A percentile compares a stretch with the other conserved stretches of the same genome.
Conservation (phyloP, 2,888 invertebrate genomes). For the Limnephilus rhombicus region DNA sequence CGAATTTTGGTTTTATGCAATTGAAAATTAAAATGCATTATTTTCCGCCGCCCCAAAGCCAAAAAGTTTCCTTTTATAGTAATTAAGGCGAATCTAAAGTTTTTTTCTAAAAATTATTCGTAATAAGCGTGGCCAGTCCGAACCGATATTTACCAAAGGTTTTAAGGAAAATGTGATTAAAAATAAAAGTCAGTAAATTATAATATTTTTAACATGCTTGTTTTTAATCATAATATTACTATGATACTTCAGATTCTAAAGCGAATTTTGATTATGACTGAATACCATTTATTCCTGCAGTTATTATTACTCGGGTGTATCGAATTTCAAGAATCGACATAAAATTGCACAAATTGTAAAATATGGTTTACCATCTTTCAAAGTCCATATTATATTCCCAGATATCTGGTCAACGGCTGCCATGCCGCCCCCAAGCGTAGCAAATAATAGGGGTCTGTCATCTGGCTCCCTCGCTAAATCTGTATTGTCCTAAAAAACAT, state of each 20-base stretch:
- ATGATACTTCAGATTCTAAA: not conserved
- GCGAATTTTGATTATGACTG: not conserved
- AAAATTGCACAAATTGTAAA: constrained; percentile 73
- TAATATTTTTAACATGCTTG: not conserved
- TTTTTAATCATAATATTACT: not conserved
- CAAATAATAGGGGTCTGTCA: constrained; percentile 89
- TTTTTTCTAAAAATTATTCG: too few relatives aligned
- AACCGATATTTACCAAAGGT: too few relatives aligned
- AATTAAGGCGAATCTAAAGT: too few relatives aligned
- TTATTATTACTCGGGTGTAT: not conserved
- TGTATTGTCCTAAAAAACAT: constrained; percentile 77
- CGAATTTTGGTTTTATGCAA: too few relatives aligned
- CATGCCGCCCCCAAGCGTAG: constrained; percentile 95
- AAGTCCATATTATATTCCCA: constrained; percentile 92
- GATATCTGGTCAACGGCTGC: constrained; percentile 92
- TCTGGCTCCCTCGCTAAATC: constrained; percentile 83
- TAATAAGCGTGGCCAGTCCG: too few relatives aligned
- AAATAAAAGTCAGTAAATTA: not conserved
- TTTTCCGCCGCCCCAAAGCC: too few relatives aligned
- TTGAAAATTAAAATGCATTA: too few relatives aligned
- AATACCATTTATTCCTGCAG: not conserved
- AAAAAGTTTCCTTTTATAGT: too few relatives aligned
- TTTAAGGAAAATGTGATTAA: not conserved
- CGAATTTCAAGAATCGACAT: constrained; percentile 28
- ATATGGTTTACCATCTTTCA: constrained; percentile 88